phyloP scores from a whole-genome alignment of 1,140 invertebrate genomes.

The Ooceraea biroi region DNA sequence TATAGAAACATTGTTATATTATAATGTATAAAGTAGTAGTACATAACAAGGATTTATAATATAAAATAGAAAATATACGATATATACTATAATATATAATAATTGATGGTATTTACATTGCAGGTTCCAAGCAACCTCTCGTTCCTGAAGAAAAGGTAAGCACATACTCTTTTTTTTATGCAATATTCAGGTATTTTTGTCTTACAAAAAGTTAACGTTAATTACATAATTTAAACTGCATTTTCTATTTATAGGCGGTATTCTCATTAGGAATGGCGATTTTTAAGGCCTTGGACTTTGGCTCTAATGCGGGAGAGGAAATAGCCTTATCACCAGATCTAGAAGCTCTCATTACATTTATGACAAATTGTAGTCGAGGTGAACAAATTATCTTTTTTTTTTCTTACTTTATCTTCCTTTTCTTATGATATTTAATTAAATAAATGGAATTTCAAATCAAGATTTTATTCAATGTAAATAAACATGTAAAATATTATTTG shows the following conservation, averaged over 20 bases:
- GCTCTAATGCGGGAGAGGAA: slow-evolving; percentile 93
- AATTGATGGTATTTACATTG: slow-evolving; percentile 59
- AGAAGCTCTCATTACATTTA: slow-evolving; percentile 93
- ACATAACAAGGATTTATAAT: no score
- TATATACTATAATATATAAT: not conserved
- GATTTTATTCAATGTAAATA: not conserved
- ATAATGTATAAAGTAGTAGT: no score
- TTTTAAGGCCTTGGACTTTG: slow-evolving; percentile 95
- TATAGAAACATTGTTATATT: slow-evolving; percentile 4
- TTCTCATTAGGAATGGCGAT: slow-evolving; percentile 93
- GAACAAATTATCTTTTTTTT: slow-evolving; percentile 61
- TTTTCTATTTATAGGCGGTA: slow-evolving; percentile 89
- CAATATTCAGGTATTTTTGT: not conserved
- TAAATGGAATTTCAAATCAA: slow-evolving; percentile 21
- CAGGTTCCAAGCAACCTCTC: slow-evolving; percentile 71
- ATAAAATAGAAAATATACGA: no score
- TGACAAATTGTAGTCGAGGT: slow-evolving; percentile 90
- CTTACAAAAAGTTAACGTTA: not conserved
- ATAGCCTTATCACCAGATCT: slow-evolving; percentile 93
- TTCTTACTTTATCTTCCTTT: not conserved
- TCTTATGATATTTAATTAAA: not conserved
- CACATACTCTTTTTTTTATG: slow-evolving; percentile 1
- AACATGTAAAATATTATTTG: not conserved
- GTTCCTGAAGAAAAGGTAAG: slow-evolving; percentile 79
- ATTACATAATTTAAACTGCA: slow-evolving; percentile 6